These are phyloP conservation scores for Tenualosa ilisha DNA, from an alignment of 2,797 vertebrate genomes.

Conservation along the genomic window DNA sequence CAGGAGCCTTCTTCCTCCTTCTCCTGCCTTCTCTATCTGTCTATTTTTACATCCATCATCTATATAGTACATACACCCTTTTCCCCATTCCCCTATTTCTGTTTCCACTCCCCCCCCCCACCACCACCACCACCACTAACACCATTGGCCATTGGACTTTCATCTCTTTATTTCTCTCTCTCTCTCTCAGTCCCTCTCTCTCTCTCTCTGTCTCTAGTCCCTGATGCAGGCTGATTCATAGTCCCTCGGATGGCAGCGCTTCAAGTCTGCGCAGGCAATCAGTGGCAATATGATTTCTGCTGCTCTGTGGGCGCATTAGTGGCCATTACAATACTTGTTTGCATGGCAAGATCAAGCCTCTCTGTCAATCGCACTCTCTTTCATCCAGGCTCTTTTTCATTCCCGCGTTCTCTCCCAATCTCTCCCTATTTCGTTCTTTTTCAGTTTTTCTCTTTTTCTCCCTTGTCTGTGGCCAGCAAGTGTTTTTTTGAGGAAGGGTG, in stretches of 20 bases:
- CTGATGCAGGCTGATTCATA: constrained; percentile 47
- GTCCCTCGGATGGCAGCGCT: constrained; percentile 38
- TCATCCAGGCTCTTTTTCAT: background rate
- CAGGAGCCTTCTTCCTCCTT: background rate
- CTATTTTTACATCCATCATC: background rate
- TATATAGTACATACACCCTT: background rate
- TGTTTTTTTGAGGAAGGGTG: background rate
- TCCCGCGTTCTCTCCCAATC: background rate
- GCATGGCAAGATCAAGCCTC: constrained; percentile 47
- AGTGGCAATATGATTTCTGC: constrained; percentile 55
- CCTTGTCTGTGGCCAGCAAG: background rate
- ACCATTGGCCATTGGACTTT: background rate
- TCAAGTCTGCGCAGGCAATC: constrained; percentile 48
- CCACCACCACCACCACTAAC: no score
- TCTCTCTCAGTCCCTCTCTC: background rate
- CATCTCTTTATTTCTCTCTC: background rate
- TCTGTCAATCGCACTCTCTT: constrained; percentile 41
- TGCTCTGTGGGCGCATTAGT: constrained; percentile 47
- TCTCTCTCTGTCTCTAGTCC: background rate
- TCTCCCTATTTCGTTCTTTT: background rate
- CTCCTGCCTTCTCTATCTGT: background rate
- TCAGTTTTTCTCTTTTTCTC: background rate
- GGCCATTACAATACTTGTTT: constrained; percentile 54
- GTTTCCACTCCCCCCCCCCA: background rate
- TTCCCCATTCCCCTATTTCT: background rate